Evolutionary conservation across 92 coral and sea anemone species (phyloP), one percentile per base, ranked within the genome.

Genomic region (Porites lobata): DNA sequence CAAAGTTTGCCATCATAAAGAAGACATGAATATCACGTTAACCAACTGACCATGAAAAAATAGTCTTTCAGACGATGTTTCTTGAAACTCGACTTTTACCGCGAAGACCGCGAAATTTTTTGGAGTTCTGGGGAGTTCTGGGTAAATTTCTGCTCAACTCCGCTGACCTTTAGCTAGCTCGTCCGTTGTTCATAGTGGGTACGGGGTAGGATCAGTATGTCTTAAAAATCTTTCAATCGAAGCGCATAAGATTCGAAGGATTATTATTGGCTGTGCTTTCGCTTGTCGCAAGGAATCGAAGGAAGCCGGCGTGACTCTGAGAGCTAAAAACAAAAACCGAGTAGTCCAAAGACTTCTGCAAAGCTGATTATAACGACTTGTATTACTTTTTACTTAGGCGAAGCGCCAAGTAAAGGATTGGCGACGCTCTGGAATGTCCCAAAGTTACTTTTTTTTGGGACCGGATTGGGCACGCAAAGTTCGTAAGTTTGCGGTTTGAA

Each of bases 11-110:
- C 87, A 84, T 75, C 78, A 22, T 43, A 50, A 72, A 68, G 11
- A 59, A 76, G 17, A 47, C 53, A 50, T 19, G n/a, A 70, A 58
- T 9, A 18, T 15, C 6, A 32, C 20, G 67, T 73, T 29, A 29
- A 29, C 2, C 53, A 38, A 38, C 47, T 38, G 47, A 38, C 47
- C 0, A 38, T 56, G 14, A 26, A 14, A 43, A 79, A n/a, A 5
- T 24, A 17, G 50, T 18, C 50, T 7, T 8, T 22, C 9, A 13
- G 6, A 20, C 21, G 65, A 8, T 13, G 13, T 63, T 10, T 7
- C 7, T 14, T 11, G 13, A 6, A 26, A 74, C 38, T 82, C 84
- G 66, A 88, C 62, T 50, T 88, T 82, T 88, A 54, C 92, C 92
- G 92, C 92, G 92, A 75, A 82, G 20, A 10, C 8, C 1, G n/a